Evolutionary conservation across 1,140 invertebrate species (phyloP).

Genomic region (Hesperophylax magnus): DNA sequence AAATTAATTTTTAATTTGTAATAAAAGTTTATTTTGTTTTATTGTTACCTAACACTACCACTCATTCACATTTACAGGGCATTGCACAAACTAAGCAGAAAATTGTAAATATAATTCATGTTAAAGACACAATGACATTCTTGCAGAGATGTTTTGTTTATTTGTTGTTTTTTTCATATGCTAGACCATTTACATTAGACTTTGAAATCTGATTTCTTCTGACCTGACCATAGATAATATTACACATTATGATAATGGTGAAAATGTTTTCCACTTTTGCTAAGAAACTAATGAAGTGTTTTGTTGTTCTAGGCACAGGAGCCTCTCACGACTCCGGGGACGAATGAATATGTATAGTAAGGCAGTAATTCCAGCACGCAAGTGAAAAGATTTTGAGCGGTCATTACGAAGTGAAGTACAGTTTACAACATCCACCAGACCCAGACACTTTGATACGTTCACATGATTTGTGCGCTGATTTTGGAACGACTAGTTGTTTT

Average conservation of each 20-base stretch:
- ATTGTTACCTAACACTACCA: slow-evolving; percentile 1
- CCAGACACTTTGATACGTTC: slow-evolving; percentile 4
- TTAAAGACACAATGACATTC: too few species aligned
- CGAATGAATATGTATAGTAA: slow-evolving; percentile 79
- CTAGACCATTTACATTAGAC: too few species aligned
- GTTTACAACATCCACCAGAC: neutral
- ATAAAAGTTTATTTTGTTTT: too few species aligned
- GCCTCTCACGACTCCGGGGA: slow-evolving; percentile 79
- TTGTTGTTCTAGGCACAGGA: slow-evolving; percentile 78
- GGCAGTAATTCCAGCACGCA: slow-evolving; percentile 43
- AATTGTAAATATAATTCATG: too few species aligned
- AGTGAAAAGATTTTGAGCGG: slow-evolving; percentile 40
- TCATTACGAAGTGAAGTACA: slow-evolving; percentile 13
- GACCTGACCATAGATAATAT: too few species aligned
- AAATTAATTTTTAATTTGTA: neutral
- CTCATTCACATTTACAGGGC: too few species aligned
- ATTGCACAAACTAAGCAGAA: too few species aligned
- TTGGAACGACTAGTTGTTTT: neutral
- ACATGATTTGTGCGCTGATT: neutral
- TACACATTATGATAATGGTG: too few species aligned
- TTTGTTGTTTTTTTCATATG: too few species aligned
- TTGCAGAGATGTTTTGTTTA: too few species aligned
- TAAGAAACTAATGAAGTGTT: slow-evolving; percentile 35
- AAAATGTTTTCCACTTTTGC: too few species aligned
- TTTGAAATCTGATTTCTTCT: too few species aligned